Evolutionary conservation across 1,140 invertebrate species (phyloP).

Genomic region (Limonius californicus): DNA sequence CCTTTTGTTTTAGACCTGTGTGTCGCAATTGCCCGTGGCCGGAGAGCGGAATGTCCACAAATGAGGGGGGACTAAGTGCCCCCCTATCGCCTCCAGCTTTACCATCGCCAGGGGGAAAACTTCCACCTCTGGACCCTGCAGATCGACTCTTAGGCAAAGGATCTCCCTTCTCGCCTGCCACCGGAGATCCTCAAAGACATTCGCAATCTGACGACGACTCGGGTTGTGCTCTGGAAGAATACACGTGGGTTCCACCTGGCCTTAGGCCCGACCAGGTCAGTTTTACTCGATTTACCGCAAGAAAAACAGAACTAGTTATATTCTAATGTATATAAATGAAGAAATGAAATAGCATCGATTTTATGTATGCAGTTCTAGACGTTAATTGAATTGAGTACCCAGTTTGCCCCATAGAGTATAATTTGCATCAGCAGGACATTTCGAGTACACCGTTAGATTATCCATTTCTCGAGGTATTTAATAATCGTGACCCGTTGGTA

Average conservation of each 20-base stretch:
- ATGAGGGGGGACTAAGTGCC: conserved; percentile 29
- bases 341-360: too few species aligned
- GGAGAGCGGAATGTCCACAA: conserved; percentile 40
- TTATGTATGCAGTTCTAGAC: too few species aligned
- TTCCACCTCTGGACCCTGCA: conserved; percentile 48
- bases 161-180: conserved; percentile 41
- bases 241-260: conserved; percentile 96
- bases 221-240: conserved; percentile 95
- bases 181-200: conserved; percentile 72
- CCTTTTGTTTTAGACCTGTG: conserved; percentile 54
- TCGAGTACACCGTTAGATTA: too few species aligned
- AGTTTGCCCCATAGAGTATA: too few species aligned
- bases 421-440: too few species aligned
- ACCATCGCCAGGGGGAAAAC: conserved; percentile 42
- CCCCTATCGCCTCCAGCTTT: conserved; percentile 42
- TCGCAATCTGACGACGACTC: conserved; percentile 96
- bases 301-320: too few species aligned
- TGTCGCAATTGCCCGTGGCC: conserved; percentile 48
- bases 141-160: conserved; percentile 51
- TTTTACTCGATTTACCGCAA: too few species aligned
- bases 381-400: too few species aligned
- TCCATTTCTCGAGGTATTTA: too few species aligned
- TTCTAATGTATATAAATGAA: too few species aligned
- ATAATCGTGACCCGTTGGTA: too few species aligned
- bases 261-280: conserved; percentile 92